These are phyloP conservation scores for Parnassius glacialis DNA, from an alignment of 2,888 invertebrate genomes.

Conservation along the genomic window DNA sequence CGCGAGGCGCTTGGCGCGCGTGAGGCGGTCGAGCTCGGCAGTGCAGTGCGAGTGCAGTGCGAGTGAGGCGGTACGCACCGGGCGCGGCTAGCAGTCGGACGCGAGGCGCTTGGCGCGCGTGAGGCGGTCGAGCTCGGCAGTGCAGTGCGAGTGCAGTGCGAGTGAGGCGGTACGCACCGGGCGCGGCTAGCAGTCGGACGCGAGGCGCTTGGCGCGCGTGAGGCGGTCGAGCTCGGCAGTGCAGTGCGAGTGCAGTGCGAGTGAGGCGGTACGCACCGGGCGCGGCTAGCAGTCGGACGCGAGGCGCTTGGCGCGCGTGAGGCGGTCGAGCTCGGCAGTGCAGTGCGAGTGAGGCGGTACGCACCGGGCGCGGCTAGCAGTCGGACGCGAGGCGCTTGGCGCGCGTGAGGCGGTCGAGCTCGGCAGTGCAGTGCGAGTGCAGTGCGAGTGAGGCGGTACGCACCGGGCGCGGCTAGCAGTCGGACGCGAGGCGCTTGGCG, in stretches of 20 bases:
- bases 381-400: constrained; percentile 81
- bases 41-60: too few relatives aligned
- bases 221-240: constrained; percentile 96
- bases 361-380: constrained; percentile 47
- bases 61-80: constrained; percentile 1
- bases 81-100: constrained; percentile 57
- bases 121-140: constrained; percentile 95
- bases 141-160: neutral
- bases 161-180: constrained; percentile 1
- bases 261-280: constrained; percentile 1
- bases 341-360: neutral
- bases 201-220: constrained; percentile 85
- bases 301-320: constrained; percentile 86
- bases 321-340: constrained; percentile 95
- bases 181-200: constrained; percentile 60
- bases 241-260: too few relatives aligned
- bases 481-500: constrained; percentile 80
- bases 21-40: constrained; percentile 95
- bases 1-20: constrained; percentile 84
- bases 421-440: too few relatives aligned
- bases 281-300: constrained; percentile 62
- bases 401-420: constrained; percentile 92
- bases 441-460: neutral
- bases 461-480: constrained; percentile 51
- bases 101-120: constrained; percentile 85